Evolutionary conservation across 2,797 vertebrate species (phyloP).

Genomic region (Fistularia commersonii): DNA sequence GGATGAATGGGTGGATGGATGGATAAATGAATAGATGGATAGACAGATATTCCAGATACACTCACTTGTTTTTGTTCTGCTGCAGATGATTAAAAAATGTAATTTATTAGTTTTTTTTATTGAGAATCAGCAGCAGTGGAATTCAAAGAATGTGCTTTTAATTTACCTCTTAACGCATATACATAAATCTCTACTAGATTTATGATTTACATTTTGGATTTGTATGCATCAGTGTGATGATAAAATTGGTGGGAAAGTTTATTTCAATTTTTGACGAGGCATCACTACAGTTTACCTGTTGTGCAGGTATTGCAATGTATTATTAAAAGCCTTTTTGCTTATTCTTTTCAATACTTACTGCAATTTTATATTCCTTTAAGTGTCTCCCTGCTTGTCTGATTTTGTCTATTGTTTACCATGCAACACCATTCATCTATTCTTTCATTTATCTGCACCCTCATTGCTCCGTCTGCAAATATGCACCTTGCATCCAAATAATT

Average conservation of each 20-base stretch:
- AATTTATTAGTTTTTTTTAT: too few relatives aligned
- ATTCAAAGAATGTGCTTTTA: conserved; percentile 3
- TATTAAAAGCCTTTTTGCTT: background rate
- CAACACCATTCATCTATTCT: conserved; percentile 17
- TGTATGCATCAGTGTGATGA: conserved; percentile 3
- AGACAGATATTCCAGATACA: too few relatives aligned
- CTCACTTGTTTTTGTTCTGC: too few relatives aligned
- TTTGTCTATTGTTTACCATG: conserved; percentile 1
- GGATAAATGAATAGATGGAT: too few relatives aligned
- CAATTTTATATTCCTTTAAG: conserved; percentile 2
- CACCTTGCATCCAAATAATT: conserved; percentile 56
- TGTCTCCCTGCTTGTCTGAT: background rate
- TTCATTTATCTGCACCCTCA: conserved; percentile 8
- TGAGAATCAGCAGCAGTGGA: conserved; percentile 2
- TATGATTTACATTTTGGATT: conserved; percentile 8
- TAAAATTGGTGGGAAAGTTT: background rate
- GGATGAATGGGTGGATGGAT: too few relatives aligned
- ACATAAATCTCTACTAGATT: background rate
- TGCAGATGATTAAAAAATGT: too few relatives aligned
- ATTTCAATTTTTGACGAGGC: too few relatives aligned
- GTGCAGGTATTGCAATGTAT: too few relatives aligned
- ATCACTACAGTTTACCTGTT: too few relatives aligned
- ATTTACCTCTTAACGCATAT: conserved; percentile 2
- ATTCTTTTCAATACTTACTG: conserved; percentile 2
- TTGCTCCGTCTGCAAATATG: conserved; percentile 27